Evolutionary conservation across 2,113 vertebrate species (phyloP).

Genomic region (Actenoides hombroni): DNA sequence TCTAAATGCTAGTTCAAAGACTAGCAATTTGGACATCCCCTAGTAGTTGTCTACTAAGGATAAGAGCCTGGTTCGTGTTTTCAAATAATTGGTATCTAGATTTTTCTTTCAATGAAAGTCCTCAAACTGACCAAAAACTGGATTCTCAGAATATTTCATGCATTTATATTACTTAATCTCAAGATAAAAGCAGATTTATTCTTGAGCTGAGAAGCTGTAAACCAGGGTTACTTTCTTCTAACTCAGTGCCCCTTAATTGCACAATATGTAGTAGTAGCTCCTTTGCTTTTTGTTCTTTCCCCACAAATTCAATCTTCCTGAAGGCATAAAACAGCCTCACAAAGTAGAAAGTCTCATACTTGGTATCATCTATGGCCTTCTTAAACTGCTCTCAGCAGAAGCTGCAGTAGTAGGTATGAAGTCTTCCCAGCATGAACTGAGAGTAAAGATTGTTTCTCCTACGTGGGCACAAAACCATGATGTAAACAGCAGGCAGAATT

Average conservation of each 20-base stretch:
- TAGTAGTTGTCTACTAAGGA: background rate
- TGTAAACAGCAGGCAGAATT: background rate
- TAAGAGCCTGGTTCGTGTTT: background rate
- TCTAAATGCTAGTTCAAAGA: background rate
- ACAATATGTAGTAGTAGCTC: background rate
- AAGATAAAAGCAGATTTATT: background rate
- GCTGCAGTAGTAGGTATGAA: background rate
- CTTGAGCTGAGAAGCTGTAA: background rate
- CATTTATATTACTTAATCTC: background rate
- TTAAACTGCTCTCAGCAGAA: background rate
- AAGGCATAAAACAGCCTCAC: background rate
- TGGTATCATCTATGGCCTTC: background rate
- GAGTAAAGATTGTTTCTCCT: background rate
- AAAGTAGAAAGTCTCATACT: background rate
- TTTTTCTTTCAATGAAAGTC: background rate
- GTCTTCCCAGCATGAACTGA: background rate
- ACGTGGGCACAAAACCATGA: background rate
- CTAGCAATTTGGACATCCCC: background rate
- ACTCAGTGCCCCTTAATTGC: background rate
- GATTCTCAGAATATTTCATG: background rate
- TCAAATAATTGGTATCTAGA: rapidly evolving
- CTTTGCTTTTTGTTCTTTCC: background rate
- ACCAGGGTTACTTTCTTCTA: background rate
- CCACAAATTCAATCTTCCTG: background rate
- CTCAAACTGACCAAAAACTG: background rate